Evolutionary conservation across 2,113 vertebrate genomes (phyloP).

Genomic region (Silurus glanis): DNA sequence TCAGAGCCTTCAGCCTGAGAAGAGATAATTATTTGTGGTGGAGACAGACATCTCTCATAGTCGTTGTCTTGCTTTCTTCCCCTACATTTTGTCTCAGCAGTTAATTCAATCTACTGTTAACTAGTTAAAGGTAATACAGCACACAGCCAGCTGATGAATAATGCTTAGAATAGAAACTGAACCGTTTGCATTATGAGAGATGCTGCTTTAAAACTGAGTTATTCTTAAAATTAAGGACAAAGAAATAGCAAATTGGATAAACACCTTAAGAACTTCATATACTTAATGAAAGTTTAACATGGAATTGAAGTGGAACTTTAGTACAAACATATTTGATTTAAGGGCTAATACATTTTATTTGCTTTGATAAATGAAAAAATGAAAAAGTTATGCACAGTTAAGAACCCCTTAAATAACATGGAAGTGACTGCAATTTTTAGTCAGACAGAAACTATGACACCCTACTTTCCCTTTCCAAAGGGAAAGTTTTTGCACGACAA

Average conservation of each 20-base stretch:
- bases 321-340: neutral
- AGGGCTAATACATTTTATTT: slow-evolving; percentile 6
- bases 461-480: neutral
- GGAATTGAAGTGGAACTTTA: neutral
- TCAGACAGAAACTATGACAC: neutral
- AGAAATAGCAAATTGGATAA: neutral
- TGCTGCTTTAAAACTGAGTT: neutral
- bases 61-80: slow-evolving; percentile 37
- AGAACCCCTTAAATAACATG: neutral
- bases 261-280: neutral
- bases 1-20: slow-evolving; percentile 37
- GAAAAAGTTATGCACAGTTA: slow-evolving; percentile 2
- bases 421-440: slow-evolving; percentile 12
- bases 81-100: slow-evolving; percentile 11
- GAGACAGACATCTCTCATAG: slow-evolving; percentile 42
- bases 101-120: slow-evolving; percentile 38
- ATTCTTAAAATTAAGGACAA: neutral
- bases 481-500: neutral
- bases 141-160: slow-evolving; percentile 25
- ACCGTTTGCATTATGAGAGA: neutral
- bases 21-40: slow-evolving; percentile 47
- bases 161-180: neutral
- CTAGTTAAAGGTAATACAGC: slow-evolving; percentile 38
- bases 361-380: neutral
- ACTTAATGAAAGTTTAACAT: neutral